A percentile compares a stretch with the other conserved stretches of the same genome.
Evolutionary conservation across 2,888 invertebrate genomes (phyloP).

Genomic region (Patella pellucida): DNA sequence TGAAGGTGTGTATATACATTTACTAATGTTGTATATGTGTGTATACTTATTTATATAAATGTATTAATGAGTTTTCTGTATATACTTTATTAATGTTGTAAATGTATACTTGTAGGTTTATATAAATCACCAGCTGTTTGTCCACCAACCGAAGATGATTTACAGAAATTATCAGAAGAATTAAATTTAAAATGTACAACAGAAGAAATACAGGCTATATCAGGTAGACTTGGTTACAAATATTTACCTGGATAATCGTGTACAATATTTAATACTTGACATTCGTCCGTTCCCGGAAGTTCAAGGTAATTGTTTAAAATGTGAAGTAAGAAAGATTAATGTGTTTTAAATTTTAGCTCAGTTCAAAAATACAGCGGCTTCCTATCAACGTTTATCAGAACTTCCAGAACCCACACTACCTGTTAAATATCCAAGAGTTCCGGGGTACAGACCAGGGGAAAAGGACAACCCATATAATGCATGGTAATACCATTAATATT

Average conservation of each 20-base stretch:
- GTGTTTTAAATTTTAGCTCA: constrained; percentile 27
- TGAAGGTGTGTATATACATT: too few relatives aligned
- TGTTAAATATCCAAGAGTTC: constrained; percentile 44
- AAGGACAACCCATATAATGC: constrained; percentile 52
- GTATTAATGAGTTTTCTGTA: too few relatives aligned
- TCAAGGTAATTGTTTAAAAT: too few relatives aligned
- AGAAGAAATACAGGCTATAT: constrained; percentile 26
- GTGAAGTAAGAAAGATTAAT: too few relatives aligned
- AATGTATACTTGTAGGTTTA: not conserved
- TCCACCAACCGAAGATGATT: constrained; percentile 18
- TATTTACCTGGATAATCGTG: too few relatives aligned
- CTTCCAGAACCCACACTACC: constrained; percentile 40
- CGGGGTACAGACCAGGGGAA: constrained; percentile 40
- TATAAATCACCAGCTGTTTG: constrained; percentile 22
- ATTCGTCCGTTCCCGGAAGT: too few relatives aligned
- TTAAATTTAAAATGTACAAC: constrained; percentile 23
- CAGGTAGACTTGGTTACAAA: constrained; percentile 7
- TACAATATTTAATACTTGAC: too few relatives aligned
- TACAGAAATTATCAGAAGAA: constrained; percentile 19
- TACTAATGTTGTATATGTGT: too few relatives aligned
- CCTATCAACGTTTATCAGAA: constrained; percentile 35
- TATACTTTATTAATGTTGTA: not conserved
- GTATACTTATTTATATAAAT: constrained; percentile 18
- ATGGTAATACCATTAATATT: constrained; percentile 33
- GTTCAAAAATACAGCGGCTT: constrained; percentile 27